Evolutionary conservation across 2,797 vertebrate genomes (phyloP), one percentile per base, ranked within the genome.

Genomic region (Acipenser transmontanus): DNA sequence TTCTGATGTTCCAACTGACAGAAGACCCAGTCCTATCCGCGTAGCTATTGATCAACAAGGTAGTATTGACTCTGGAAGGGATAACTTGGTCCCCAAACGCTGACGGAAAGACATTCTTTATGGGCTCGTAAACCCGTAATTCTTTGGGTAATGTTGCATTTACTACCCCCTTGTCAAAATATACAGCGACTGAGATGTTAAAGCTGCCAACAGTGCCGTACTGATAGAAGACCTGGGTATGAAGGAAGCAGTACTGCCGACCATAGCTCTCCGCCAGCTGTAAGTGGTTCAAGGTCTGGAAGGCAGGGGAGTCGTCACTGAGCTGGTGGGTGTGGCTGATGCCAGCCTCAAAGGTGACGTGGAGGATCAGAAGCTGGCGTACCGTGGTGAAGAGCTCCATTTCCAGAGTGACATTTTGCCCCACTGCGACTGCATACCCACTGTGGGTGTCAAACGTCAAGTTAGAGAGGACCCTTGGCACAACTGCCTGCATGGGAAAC

Each of bases 311-410:
- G 13, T 64, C 14, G 13, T 59, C 63, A 8, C 59, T 52, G 47
- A 73, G 64, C 13, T 13, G 20, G 59, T 66, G 62, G 11, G 48
- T 66, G 52, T 72, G 66, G 51, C 61, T 65, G 20, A 50, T 50
- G 47, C 59, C 66, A 5, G 61, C 48, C 56, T 54, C 52, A 7
- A 57, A 10, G 59, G 67, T 68, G 50, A 77, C 61, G 61, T 56
- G 61, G 62, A 78, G 63, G 10, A 67, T 7, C 7, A 79, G 72
- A 2, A 68, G 66, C 49, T 71, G 75, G 8, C 66, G 75, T 59
- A 64, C 69, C 51, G 68, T 75, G 67, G 74, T 72, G 70, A 77
- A 50, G 50, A 76, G 66, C 12, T 76, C 52, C 70, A 74, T 63
- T 3, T 70, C 56, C 61, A 75, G 64, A 61, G 67, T 71, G 12